Base-by-base conservation (phyloP, 2,113 vertebrate species). In the Procavia capensis region DNA sequence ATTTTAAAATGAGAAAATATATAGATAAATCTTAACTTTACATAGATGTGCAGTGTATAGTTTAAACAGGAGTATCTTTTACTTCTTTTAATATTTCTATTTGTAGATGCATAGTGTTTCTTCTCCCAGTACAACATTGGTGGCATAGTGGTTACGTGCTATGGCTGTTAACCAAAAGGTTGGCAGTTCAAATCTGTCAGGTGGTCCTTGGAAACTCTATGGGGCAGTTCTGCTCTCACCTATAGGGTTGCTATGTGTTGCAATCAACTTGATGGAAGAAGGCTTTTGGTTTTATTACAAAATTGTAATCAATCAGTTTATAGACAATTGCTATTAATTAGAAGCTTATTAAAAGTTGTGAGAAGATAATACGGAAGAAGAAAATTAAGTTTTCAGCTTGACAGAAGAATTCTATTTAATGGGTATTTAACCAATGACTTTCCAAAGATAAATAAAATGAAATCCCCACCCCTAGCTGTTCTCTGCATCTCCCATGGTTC, bases 11-110 rank as follows among this genome's bases (percentile, higher is more conserved):
- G 3, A 41, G 41, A 85, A 74, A 93, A 41, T 66, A 25, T 59
- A 74, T 63, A 79, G 50, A 90, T 87, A 89, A 85, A 88, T 92
- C 16, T 85, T 47, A 81, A 94, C 20, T 96, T 93, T 92, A 81
- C 54, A 45, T 78, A 78, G 34, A 57, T 87, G 29, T 50, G 20
- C 36, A 93, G 91, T 70, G 82, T 75, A 83, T 95, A 96, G 43
- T 90, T 91, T 64, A 7, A 59, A 93, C 88, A 86, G 79, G 9
- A 36, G 6, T 76, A 19, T 83, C 36, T 87, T 94, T 93, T 41
- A 74, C 27, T 36, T 93, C n/a, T 70, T 39, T 4, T 59, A 82
- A 59, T 76, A 85, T 70, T 95, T 93, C 70, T 61, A 45, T 5
- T 91, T 75, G 20, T 61, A 31, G 64, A 64, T 93, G 59, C 13